Base-by-base conservation (phyloP, 2,113 vertebrate genomes). In the Rhabdomys dilectus region DNA sequence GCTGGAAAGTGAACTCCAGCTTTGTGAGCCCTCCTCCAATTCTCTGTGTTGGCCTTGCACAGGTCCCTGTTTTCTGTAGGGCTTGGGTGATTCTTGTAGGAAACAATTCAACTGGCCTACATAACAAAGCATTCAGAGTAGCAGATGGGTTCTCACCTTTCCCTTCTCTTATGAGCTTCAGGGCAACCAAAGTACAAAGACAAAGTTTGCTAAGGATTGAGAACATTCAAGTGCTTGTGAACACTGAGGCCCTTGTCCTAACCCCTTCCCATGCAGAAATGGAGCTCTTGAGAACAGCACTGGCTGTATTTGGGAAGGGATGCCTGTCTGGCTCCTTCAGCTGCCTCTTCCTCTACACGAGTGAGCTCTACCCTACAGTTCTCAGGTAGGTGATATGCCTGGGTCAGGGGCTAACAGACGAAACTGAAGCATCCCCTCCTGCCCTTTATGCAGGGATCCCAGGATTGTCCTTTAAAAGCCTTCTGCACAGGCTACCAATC, bases 251-350 rank as follows among this genome's bases (percentile, higher is more conserved):
- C n/a, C 16, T 34, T 45, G 1, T 62, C 45, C 39, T 77, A 51
- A 51, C 51, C 24, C 22, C 36, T 66, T 58, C 56, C 66, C 19
- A 78, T 39, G 3, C 97, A 99, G 99, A 99, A 36, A 91, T 98
- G 93, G 98, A 98, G 96, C 98, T 88, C 0, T 0, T 99, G 45
- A 99, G 99, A 48, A 99, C 99, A 1, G 96, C 93, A 3, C 76
- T 99, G 98, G 99, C 99, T 12, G 99, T 99, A 22, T 7, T 99
- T 26, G 99, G 99, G 36, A 99, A 99, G 97, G 99, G 99, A 3
- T 99, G 99, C 36, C 98, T 99, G 0, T 99, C 99, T 0, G 98
- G 99, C 4, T 98, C 99, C 70, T 99, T 99, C 98, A 99, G 91
- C 97, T 99, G 99, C 96, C 98, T 99, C 96, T 99, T 99, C 96